phyloP scores from a whole-genome alignment of 2,113 vertebrate genomes.

The Haemorhous mexicanus region DNA sequence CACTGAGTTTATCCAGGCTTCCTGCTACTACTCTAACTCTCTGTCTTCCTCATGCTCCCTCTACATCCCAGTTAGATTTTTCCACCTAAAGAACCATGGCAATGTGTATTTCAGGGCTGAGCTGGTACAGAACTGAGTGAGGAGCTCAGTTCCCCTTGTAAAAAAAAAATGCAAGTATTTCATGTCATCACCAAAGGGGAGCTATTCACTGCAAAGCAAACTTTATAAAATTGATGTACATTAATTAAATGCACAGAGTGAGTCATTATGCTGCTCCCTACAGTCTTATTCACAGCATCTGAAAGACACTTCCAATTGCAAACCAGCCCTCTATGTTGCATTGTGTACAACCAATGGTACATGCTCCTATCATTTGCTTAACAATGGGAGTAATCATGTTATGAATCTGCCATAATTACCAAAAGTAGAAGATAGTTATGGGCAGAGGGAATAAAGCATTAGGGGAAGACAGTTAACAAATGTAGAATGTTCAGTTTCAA shows the following conservation, averaged over 20 bases:
- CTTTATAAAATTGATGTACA: not conserved
- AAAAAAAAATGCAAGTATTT: not conserved
- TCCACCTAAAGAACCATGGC: not conserved
- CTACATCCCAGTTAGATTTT: not conserved
- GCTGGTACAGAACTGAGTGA: fast-evolving
- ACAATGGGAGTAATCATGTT: not conserved
- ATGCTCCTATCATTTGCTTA: not conserved
- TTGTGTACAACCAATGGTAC: not conserved
- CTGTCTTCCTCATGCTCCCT: not conserved
- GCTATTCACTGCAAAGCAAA: not conserved
- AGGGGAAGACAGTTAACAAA: not conserved
- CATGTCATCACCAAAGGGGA: not conserved
- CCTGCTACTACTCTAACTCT: not conserved
- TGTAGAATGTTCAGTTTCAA: not conserved
- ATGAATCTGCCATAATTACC: not conserved
- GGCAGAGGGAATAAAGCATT: not conserved
- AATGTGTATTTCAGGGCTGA: not conserved
- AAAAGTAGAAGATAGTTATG: not conserved
- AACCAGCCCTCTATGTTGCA: not conserved
- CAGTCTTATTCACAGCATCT: not conserved
- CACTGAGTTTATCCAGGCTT: not conserved
- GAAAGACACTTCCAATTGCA: not conserved
- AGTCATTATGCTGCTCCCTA: not conserved
- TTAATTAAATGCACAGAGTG: not conserved
- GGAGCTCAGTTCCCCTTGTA: not conserved